Percentiles rank a stretch among this genome's conserved stretches.
phyloP scores from a whole-genome alignment of 2,113 vertebrate species.

The Archocentrus centrarchus region DNA sequence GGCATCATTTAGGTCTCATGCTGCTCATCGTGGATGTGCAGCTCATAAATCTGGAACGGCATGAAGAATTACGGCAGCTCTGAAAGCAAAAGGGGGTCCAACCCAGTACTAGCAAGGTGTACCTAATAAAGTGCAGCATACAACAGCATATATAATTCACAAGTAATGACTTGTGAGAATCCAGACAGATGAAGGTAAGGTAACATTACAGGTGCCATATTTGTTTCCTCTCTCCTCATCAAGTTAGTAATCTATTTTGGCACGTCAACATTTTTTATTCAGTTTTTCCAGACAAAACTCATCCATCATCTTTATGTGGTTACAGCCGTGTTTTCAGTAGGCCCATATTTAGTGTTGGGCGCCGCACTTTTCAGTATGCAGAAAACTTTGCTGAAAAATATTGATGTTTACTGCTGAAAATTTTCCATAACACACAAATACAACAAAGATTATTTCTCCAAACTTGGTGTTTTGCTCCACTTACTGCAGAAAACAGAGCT shows the following conservation, averaged over 20 bases:
- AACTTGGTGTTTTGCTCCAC: neutral
- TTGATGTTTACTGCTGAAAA: neutral
- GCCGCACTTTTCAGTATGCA: neutral
- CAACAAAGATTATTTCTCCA: neutral
- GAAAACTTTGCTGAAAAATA: conserved; percentile 1
- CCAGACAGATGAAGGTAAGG: too few relatives aligned
- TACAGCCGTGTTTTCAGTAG: accelerated
- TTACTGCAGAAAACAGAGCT: conserved; percentile 5
- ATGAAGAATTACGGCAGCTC: neutral
- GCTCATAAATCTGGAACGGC: accelerated
- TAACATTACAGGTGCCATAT: too few relatives aligned
- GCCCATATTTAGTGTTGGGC: neutral
- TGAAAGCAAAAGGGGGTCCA: neutral
- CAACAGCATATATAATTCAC: neutral
- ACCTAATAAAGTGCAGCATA: too few relatives aligned
- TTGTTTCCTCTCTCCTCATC: too few relatives aligned
- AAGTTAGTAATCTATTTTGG: too few relatives aligned
- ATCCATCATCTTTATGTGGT: accelerated
- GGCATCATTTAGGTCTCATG: too few relatives aligned
- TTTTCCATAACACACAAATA: too few relatives aligned
- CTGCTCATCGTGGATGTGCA: neutral
- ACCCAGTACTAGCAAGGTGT: neutral
- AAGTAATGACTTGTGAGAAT: too few relatives aligned
- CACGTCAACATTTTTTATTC: too few relatives aligned
- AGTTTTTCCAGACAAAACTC: too few relatives aligned